Conservation (phyloP, 1,140 invertebrate species). For the Drosophila yakuba region DNA sequence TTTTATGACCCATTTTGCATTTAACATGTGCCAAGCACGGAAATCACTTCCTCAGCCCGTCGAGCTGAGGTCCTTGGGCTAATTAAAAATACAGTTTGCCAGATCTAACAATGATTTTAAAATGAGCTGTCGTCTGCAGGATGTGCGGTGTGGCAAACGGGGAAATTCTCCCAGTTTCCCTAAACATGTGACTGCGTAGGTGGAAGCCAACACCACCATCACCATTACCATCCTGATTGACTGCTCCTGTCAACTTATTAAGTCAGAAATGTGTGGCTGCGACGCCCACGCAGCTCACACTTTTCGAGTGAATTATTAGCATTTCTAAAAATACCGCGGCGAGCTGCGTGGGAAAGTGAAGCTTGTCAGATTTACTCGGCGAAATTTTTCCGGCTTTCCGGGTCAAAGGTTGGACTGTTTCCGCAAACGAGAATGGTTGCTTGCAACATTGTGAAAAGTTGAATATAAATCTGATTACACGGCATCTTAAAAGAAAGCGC, state of each 20-base stretch:
- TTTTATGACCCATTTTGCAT: conserved; percentile 78
- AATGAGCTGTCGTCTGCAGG: conserved; percentile 47
- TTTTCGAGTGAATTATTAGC: conserved; percentile 57
- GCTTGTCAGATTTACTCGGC: conserved; percentile 22
- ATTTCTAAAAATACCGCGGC: conserved; percentile 65
- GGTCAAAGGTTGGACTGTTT: conserved; percentile 12
- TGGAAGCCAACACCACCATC: conserved; percentile 21
- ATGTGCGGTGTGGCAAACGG: conserved; percentile 5
- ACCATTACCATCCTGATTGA: conserved; percentile 49
- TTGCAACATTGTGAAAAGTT: not conserved
- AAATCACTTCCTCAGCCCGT: conserved; percentile 52
- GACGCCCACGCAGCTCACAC: conserved; percentile 27
- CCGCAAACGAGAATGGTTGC: not conserved
- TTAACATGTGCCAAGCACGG: conserved; percentile 67
- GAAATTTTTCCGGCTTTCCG: conserved; percentile 1
- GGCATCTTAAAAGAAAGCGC: not conserved
- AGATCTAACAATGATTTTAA: conserved; percentile 55
- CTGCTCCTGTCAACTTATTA: conserved; percentile 80
- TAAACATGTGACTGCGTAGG: conserved; percentile 27
- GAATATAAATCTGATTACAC: not conserved
- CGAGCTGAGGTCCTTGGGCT: conserved; percentile 48
- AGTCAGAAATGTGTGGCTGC: conserved; percentile 52
- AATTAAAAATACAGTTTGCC: conserved; percentile 63
- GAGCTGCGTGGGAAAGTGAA: conserved; percentile 1
- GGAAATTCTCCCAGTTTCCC: conserved; percentile 4